These are phyloP conservation scores for Drosophila pseudoobscura DNA, from an alignment of 1,140 invertebrate species.

Conservation along the genomic window DNA sequence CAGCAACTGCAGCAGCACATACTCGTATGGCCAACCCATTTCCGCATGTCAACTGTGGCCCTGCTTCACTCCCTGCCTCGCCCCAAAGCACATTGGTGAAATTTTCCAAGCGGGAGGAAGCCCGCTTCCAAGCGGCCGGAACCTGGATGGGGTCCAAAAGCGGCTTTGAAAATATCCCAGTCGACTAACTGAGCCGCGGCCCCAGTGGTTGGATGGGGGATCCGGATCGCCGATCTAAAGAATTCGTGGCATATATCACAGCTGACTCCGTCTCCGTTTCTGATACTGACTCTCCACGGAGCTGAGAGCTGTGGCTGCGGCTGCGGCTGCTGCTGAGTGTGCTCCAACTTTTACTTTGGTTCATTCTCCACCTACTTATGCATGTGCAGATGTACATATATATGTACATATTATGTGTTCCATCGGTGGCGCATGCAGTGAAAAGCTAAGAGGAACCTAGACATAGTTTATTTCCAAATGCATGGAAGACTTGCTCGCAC, in stretches of 20 bases:
- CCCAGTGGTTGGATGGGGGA: neutral
- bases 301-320: conserved; percentile 16
- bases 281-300: conserved; percentile 6
- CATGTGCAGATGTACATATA: too few relatives aligned
- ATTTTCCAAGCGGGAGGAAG: conserved; percentile 20
- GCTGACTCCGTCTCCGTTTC: too few relatives aligned
- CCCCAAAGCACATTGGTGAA: conserved; percentile 29
- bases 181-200: conserved; percentile 39
- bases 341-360: conserved; percentile 29
- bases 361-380: conserved; percentile 4
- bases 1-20: conserved; percentile 32
- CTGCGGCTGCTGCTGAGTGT: conserved; percentile 10
- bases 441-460: conserved; percentile 58
- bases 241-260: too few relatives aligned
- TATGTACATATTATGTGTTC: neutral
- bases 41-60: conserved; percentile 53
- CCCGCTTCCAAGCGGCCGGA: conserved; percentile 25
- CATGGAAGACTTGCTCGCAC: conserved; percentile 42
- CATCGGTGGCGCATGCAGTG: conserved; percentile 39
- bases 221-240: neutral
- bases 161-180: conserved; percentile 26
- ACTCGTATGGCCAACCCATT: conserved; percentile 47
- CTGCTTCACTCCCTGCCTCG: conserved; percentile 12
- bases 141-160: conserved; percentile 8
- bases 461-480: conserved; percentile 65